Evolutionary conservation across 2,113 vertebrate species (phyloP).

Genomic region (Halichoerus grypus): DNA sequence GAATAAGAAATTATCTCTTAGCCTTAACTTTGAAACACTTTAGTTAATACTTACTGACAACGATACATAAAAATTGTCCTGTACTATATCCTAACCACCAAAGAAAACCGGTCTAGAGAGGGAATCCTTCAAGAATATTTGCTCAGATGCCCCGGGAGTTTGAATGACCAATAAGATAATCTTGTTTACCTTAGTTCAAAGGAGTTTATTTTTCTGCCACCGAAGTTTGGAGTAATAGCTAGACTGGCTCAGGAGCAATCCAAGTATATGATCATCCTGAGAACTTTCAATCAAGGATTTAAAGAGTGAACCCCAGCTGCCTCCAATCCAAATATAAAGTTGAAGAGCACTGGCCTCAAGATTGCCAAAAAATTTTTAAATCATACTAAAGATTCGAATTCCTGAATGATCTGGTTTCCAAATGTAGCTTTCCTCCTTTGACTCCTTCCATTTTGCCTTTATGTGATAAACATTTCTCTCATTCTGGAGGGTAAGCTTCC

Average conservation of each 20-base stretch:
- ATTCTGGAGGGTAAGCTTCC: neutral
- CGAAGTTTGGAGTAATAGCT: conserved; percentile 27
- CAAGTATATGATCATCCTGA: neutral
- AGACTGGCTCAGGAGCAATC: neutral
- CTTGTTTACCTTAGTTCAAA: conserved; percentile 16
- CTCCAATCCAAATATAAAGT: neutral
- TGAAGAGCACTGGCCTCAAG: neutral
- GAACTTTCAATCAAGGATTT: neutral
- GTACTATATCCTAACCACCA: neutral
- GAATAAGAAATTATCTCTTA: conserved; percentile 27
- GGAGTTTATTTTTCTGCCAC: too few species aligned
- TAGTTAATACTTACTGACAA: neutral
- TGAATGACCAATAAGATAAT: neutral
- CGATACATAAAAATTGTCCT: neutral
- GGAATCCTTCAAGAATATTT: conserved; percentile 10
- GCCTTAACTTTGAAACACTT: conserved; percentile 25
- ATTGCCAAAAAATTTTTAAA: neutral
- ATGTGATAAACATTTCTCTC: neutral
- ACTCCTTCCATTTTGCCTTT: conserved; percentile 35
- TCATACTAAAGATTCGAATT: conserved; percentile 20
- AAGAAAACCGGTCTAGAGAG: neutral
- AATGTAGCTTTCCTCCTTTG: conserved; percentile 16
- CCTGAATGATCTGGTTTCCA: conserved; percentile 8
- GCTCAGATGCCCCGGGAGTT: conserved; percentile 20
- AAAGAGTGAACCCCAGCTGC: neutral